phyloP scores from a whole-genome alignment of 2,113 vertebrate species.

The Zosterops pallidus region DNA sequence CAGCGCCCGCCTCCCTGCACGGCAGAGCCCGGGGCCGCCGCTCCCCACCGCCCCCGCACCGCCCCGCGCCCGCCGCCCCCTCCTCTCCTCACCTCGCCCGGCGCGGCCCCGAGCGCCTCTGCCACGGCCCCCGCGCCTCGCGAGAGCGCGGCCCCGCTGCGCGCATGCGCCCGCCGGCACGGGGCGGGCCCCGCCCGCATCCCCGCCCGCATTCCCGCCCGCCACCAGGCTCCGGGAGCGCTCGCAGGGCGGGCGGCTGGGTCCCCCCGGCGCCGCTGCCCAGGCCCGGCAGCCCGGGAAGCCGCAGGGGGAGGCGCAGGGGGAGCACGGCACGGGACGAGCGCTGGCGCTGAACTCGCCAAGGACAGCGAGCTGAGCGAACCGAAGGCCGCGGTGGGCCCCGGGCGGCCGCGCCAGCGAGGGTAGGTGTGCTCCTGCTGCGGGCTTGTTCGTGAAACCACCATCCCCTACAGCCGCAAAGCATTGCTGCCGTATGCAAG shows the following conservation, averaged over 20 bases:
- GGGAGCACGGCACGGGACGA: accelerated
- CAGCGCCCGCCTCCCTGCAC: neutral
- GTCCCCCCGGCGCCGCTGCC: accelerated
- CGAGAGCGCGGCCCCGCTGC: no score
- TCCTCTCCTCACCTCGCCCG: no score
- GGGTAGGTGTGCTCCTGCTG: accelerated
- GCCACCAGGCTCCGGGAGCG: no score
- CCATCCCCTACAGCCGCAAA: neutral
- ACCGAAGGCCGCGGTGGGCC: accelerated
- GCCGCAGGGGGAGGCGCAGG: neutral
- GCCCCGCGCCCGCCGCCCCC: neutral
- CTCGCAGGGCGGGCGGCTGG: no score
- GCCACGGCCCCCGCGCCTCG: no score
- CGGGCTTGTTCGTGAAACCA: accelerated
- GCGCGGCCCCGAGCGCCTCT: neutral
- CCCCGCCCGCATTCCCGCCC: no score
- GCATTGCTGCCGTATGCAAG: neutral
- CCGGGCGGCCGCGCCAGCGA: accelerated
- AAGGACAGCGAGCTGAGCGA: accelerated
- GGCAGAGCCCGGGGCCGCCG: neutral
- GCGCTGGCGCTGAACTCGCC: accelerated
- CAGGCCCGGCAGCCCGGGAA: neutral
- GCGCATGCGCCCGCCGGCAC: no score
- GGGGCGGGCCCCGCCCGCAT: no score
- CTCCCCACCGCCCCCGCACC: neutral